Percentiles rank a stretch among this genome's conserved stretches.
Conservation (phyloP, 2,797 vertebrate species). For the Anableps anableps region DNA sequence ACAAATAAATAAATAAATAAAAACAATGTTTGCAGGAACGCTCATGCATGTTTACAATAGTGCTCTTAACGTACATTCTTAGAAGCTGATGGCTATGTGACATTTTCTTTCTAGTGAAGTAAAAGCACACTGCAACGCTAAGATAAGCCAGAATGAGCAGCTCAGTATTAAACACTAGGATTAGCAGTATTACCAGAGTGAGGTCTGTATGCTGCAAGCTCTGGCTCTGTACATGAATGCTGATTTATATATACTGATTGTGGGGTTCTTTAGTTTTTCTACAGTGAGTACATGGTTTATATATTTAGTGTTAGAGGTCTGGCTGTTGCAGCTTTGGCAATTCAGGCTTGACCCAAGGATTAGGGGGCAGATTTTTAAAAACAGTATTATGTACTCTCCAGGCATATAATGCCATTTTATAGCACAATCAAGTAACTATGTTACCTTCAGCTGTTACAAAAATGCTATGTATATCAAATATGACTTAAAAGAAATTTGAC, state of each 20-base stretch:
- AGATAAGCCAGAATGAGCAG: constrained; percentile 59
- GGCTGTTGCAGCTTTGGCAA: too few relatives aligned
- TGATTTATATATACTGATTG: constrained; percentile 45
- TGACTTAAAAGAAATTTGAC: too few relatives aligned
- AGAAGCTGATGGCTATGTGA: constrained; percentile 62
- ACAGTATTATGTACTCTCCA: too few relatives aligned
- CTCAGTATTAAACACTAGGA: constrained; percentile 49
- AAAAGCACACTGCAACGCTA: constrained; percentile 69
- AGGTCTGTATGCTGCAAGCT: constrained; percentile 58
- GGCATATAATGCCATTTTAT: too few relatives aligned
- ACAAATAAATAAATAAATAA: constrained; percentile 72
- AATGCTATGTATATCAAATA: too few relatives aligned
- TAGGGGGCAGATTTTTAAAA: too few relatives aligned
- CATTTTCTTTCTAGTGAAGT: constrained; percentile 67
- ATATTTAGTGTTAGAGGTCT: constrained; percentile 33
- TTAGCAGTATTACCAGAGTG: constrained; percentile 53
- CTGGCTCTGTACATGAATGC: constrained; percentile 56
- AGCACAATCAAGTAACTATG: too few relatives aligned
- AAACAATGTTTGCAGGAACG: constrained; percentile 52
- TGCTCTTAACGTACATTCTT: too few relatives aligned
- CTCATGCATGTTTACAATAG: constrained; percentile 78
- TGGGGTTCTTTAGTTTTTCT: constrained; percentile 45
- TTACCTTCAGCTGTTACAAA: too few relatives aligned
- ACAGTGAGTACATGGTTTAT: constrained; percentile 46
- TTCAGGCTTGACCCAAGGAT: too few relatives aligned